Conservation (phyloP, 2,113 vertebrate species). For the Eupsittula cactorum region DNA sequence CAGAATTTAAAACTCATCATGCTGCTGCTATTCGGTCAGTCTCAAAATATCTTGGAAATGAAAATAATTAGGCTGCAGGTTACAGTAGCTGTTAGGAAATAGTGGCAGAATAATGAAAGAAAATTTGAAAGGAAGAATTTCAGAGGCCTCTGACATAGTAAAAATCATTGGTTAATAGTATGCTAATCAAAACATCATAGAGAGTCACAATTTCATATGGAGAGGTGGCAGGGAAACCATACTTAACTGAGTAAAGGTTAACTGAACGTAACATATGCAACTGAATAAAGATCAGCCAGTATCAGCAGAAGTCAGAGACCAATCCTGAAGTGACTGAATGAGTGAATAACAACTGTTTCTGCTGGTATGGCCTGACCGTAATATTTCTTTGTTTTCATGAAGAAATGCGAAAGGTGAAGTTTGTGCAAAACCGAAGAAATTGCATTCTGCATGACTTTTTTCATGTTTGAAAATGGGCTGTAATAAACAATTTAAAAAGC, state of each 20-base stretch:
- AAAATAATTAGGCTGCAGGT: background rate
- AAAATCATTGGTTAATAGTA: background rate
- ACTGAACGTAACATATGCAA: background rate
- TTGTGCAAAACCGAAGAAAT: background rate
- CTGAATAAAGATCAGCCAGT: background rate
- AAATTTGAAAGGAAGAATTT: background rate
- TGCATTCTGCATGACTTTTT: background rate
- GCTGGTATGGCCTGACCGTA: background rate
- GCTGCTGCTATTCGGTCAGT: background rate
- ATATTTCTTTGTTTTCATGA: background rate
- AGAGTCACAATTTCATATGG: background rate
- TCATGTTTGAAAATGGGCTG: background rate
- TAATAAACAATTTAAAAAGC: fast-evolving
- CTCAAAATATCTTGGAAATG: background rate
- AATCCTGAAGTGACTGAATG: background rate
- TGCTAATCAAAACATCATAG: background rate
- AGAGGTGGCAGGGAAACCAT: background rate
- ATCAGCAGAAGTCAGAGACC: background rate
- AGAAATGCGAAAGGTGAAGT: background rate
- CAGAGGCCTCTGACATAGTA: background rate
- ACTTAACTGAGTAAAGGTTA: background rate
- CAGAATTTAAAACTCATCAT: background rate
- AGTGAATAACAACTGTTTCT: background rate
- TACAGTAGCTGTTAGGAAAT: constrained; percentile 18
- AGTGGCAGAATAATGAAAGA: background rate